A percentile compares a stretch with the other conserved stretches of the same genome.
Evolutionary conservation across 2,888 invertebrate species (phyloP).

Genomic region (Maniola hyperantus): DNA sequence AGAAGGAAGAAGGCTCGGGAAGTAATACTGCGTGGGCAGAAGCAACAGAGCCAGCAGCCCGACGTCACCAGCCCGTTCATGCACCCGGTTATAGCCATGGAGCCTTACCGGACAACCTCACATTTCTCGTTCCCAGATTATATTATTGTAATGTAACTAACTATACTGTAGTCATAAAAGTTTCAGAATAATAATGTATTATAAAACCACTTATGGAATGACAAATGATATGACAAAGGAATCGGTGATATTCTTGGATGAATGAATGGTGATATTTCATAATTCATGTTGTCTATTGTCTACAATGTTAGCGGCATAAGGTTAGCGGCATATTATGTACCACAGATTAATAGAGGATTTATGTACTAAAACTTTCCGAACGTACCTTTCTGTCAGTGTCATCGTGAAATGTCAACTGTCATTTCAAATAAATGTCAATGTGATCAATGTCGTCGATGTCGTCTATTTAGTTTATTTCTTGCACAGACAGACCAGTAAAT

Average conservation of each 20-base stretch:
- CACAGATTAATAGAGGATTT: too few relatives aligned
- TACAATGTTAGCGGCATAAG: too few relatives aligned
- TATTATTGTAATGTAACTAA: too few relatives aligned
- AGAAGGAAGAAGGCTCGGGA: slow-evolving; percentile 46
- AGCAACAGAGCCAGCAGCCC: slow-evolving; percentile 57
- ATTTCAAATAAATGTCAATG: not conserved
- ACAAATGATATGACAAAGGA: too few relatives aligned
- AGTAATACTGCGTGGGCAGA: slow-evolving; percentile 62
- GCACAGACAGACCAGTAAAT: too few relatives aligned
- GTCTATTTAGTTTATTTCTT: not conserved
- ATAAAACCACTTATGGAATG: too few relatives aligned
- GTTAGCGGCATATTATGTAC: too few relatives aligned
- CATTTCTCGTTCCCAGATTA: slow-evolving; percentile 26
- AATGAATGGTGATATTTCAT: too few relatives aligned
- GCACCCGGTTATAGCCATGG: slow-evolving; percentile 61
- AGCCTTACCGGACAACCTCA: slow-evolving; percentile 27
- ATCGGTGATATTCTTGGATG: too few relatives aligned
- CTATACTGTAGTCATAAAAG: not conserved
- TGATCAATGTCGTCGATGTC: too few relatives aligned
- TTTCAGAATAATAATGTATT: not conserved
- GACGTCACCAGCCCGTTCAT: slow-evolving; percentile 57
- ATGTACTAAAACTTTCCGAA: not conserved
- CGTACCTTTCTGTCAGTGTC: not conserved
- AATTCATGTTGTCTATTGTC: too few relatives aligned
- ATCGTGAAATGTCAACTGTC: not conserved